Evolutionary conservation across 2,113 vertebrate species (phyloP), one percentile per base, ranked within the genome.

Genomic region (Struthidea cinerea): DNA sequence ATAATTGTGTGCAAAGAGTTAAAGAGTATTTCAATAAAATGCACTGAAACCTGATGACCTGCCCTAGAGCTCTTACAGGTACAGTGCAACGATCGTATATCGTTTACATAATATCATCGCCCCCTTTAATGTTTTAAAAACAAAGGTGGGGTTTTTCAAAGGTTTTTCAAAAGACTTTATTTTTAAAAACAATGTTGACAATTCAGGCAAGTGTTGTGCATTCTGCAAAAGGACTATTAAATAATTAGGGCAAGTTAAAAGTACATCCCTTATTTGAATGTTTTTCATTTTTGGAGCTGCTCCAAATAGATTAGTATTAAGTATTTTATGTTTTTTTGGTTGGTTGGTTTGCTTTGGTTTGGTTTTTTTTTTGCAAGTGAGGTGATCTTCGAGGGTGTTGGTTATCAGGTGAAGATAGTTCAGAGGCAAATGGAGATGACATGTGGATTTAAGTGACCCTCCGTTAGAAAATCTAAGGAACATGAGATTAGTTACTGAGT

Each of bases 101-200:
- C 2, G 0, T 69, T 91, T 83, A 44, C 44, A 17, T 73, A 42
- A 33, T 42, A 42, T 18, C 28, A 59, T 35, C 0, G 0, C 2
- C 16, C 20, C 32, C 21, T 46, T 41, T n/a, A 20, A 41, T 52
- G 37, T 55, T 47, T 68, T 6, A 18, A 47, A 65, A 63, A 28
- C 11, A 39, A 23, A 27, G 2, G 6, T 41, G 14, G 1, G 19
- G 7, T n/a, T 65, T 88, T 26, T 55, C 14, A 70, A 42, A 35
- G 3, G 9, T 42, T 65, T 74, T 74, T 32, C 11, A 41, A 59
- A 75, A 30, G 11, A 16, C 37, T 77, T 68, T 82, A 9, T 27
- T 73, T 59, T 93, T 69, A 23, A 14, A 49, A 89, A 39, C 1
- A 64, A 27, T 39, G 10, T 16, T 57, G 53, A 42, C 21, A 57